A percentile compares a stretch with the other conserved stretches of the same genome.
These are phyloP conservation scores for Lichenostomus cassidix DNA, from an alignment of 2,113 vertebrate genomes.

Conservation along the genomic window DNA sequence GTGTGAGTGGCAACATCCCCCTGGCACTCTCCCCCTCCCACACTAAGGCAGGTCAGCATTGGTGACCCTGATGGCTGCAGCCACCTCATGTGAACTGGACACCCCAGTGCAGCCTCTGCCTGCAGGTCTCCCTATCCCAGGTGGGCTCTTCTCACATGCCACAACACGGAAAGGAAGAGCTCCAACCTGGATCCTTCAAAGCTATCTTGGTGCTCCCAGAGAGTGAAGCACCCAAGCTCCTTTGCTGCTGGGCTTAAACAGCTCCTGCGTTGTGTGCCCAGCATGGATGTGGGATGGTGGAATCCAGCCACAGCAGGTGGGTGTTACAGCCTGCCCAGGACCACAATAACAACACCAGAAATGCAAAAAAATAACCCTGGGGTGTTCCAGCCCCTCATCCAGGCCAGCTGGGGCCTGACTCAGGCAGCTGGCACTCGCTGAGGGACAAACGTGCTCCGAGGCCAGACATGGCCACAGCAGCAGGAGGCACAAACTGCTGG, in stretches of 20 bases:
- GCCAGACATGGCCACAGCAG: accelerated
- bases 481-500: neutral
- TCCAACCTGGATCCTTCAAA: neutral
- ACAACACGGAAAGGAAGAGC: neutral
- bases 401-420: neutral
- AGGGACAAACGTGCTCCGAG: neutral
- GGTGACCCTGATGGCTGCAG: neutral
- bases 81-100: neutral
- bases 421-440: accelerated
- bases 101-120: neutral
- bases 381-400: neutral
- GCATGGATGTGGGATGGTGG: accelerated
- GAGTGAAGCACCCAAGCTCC: neutral
- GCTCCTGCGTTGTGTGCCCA: neutral
- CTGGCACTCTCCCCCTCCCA: accelerated
- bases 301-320: accelerated
- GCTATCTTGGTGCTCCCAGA: neutral
- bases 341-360: neutral
- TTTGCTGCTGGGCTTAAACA: neutral
- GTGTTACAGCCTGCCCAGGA: too few relatives aligned
- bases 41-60: accelerated
- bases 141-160: accelerated
- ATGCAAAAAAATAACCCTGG: neutral
- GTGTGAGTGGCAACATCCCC: neutral
- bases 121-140: too few relatives aligned